A percentile compares a stretch with the other conserved stretches of the same genome.
Conservation (phyloP, 2,888 invertebrate genomes). For the Coenonympha arcania region DNA sequence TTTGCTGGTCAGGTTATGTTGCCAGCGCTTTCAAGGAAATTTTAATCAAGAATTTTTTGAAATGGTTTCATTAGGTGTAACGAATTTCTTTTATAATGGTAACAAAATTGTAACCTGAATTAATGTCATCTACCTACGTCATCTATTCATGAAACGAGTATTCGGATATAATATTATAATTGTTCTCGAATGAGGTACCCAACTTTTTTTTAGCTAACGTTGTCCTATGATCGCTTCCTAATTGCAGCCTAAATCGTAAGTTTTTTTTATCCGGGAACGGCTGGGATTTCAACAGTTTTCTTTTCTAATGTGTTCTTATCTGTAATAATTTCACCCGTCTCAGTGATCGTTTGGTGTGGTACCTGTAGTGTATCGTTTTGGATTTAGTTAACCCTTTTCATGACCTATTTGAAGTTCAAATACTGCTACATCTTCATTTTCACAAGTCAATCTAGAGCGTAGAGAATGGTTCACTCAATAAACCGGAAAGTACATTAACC, state of each 20-base stretch:
- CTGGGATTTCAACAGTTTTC: no score
- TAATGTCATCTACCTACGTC: background rate
- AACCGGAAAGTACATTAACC: conserved; percentile 28
- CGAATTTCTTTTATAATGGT: background rate
- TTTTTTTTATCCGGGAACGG: no score
- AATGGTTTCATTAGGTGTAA: background rate
- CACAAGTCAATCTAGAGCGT: conserved; percentile 32
- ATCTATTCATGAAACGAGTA: background rate
- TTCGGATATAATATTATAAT: background rate
- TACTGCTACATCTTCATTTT: conserved; percentile 33
- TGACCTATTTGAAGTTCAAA: no score
- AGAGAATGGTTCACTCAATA: conserved; percentile 24
- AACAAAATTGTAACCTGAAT: no score
- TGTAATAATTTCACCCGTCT: no score
- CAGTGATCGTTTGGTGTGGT: no score
- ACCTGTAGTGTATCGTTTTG: no score
- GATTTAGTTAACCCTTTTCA: background rate
- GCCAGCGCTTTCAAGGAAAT: conserved; percentile 31
- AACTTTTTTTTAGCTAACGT: no score
- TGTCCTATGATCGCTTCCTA: no score
- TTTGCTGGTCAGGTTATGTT: conserved; percentile 28
- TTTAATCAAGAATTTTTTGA: conserved; percentile 33
- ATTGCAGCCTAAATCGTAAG: no score
- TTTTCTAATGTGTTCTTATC: no score
- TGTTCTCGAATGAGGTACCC: background rate